Conservation (phyloP, 2,888 invertebrate species). For the Drosophila subsilvestris region DNA sequence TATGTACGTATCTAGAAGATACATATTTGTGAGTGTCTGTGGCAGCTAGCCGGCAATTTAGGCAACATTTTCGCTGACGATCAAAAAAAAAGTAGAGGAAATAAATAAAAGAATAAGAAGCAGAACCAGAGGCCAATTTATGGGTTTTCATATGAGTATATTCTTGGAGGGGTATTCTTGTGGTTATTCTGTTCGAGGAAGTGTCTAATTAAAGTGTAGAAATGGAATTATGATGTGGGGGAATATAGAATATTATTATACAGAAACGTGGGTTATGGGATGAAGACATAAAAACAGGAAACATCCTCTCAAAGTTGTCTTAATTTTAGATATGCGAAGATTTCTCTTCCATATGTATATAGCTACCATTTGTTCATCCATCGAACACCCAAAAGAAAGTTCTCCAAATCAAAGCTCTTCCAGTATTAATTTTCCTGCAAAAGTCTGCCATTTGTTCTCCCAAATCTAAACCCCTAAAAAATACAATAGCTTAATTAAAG, state of each 20-base stretch:
- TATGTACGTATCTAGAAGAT: constrained; percentile 27
- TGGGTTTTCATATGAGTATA: constrained; percentile 20
- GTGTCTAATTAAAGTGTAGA: constrained; percentile 28
- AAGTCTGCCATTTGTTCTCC: constrained; percentile 12
- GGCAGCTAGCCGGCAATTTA: constrained; percentile 46
- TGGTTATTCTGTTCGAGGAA: constrained; percentile 10
- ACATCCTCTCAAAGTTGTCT: background rate
- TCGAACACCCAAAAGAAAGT: no score
- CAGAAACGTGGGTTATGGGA: constrained; percentile 13
- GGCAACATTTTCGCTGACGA: constrained; percentile 41
- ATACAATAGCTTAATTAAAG: constrained; percentile 35
- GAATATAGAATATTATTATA: constrained; percentile 1
- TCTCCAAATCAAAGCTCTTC: background rate
- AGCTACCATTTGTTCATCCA: no score
- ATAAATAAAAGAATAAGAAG: constrained; percentile 7
- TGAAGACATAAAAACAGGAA: constrained; percentile 2
- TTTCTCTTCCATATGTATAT: no score
- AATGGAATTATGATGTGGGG: constrained; percentile 14
- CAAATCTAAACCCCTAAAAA: background rate
- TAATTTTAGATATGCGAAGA: no score
- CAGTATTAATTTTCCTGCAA: background rate
- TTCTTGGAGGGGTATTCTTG: constrained; percentile 16
- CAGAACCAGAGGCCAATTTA: constrained; percentile 32
- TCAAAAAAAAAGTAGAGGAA: constrained; percentile 17
- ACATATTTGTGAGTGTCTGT: constrained; percentile 25